These are phyloP conservation scores for Diplolepis rosae DNA, from an alignment of 2,888 invertebrate species.

Conservation along the genomic window DNA sequence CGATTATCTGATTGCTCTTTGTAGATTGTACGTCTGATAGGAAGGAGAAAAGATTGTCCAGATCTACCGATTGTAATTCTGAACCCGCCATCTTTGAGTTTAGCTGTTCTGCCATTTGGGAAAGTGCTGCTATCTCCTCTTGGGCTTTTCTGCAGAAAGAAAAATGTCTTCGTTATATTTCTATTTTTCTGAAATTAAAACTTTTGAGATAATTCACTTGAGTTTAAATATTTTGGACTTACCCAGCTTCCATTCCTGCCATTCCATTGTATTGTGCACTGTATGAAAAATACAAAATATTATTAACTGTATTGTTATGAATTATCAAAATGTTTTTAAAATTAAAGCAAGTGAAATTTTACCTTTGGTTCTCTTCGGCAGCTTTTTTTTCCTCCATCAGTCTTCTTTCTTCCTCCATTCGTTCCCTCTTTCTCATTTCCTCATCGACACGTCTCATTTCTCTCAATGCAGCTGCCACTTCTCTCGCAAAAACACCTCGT, in stretches of 20 bases:
- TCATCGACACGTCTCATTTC: slow-evolving; percentile 92
- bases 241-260: slow-evolving; percentile 76
- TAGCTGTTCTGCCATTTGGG: slow-evolving; percentile 83
- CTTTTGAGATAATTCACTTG: not conserved
- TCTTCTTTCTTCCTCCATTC: slow-evolving; percentile 82
- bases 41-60: slow-evolving; percentile 93
- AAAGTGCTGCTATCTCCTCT: slow-evolving; percentile 82
- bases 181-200: too few relatives aligned
- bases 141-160: slow-evolving; percentile 78
- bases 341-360: slow-evolving; percentile 49
- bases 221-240: slow-evolving; percentile 70
- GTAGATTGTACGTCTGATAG: slow-evolving; percentile 84
- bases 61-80: slow-evolving; percentile 84
- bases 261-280: slow-evolving; percentile 76
- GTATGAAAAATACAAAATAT: slow-evolving; percentile 62
- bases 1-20: slow-evolving; percentile 81
- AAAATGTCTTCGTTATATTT: too few relatives aligned
- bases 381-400: slow-evolving; percentile 76
- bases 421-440: slow-evolving; percentile 88
- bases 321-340: slow-evolving; percentile 13
- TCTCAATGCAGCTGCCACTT: slow-evolving; percentile 88
- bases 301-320: not conserved
- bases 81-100: slow-evolving; percentile 77
- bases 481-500: slow-evolving; percentile 91
- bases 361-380: slow-evolving; percentile 81